phyloP scores from a whole-genome alignment of 2,888 invertebrate species.

The Plagiodera versicolora region DNA sequence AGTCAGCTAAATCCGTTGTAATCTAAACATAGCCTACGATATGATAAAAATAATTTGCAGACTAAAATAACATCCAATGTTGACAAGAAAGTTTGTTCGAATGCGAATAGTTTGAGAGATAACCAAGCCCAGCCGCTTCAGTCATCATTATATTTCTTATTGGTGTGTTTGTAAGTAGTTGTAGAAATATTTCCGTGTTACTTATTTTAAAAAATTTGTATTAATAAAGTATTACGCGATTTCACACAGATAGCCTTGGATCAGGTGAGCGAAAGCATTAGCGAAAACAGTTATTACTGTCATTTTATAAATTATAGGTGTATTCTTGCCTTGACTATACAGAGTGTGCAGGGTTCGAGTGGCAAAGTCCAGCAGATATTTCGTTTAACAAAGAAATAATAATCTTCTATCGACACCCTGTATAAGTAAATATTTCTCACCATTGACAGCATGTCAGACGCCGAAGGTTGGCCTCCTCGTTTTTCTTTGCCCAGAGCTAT shows the following conservation, averaged over 20 bases:
- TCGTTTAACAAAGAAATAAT: too few relatives aligned
- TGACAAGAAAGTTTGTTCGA: too few relatives aligned
- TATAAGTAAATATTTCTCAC: conserved; percentile 34
- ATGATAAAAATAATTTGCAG: too few relatives aligned
- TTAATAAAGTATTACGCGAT: background rate
- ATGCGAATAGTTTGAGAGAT: too few relatives aligned
- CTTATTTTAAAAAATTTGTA: too few relatives aligned
- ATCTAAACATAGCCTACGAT: too few relatives aligned
- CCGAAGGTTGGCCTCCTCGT: conserved; percentile 47
- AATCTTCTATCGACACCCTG: too few relatives aligned
- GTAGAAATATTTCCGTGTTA: background rate
- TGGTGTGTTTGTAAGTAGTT: background rate
- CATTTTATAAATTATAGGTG: too few relatives aligned
- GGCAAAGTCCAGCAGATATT: background rate
- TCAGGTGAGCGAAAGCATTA: background rate
- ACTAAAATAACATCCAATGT: too few relatives aligned
- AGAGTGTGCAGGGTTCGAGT: too few relatives aligned
- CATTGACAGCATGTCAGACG: conserved; percentile 49
- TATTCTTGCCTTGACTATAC: background rate
- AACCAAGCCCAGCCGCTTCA: background rate
- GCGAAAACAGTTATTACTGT: too few relatives aligned
- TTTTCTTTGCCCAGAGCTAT: conserved; percentile 48
- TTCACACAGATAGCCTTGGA: background rate
- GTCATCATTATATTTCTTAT: background rate
- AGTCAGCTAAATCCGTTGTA: too few relatives aligned